Evolutionary conservation across 2,888 invertebrate species (phyloP), one percentile per base, ranked within the genome.

Genomic region (Sphaerophoria taeniata): DNA sequence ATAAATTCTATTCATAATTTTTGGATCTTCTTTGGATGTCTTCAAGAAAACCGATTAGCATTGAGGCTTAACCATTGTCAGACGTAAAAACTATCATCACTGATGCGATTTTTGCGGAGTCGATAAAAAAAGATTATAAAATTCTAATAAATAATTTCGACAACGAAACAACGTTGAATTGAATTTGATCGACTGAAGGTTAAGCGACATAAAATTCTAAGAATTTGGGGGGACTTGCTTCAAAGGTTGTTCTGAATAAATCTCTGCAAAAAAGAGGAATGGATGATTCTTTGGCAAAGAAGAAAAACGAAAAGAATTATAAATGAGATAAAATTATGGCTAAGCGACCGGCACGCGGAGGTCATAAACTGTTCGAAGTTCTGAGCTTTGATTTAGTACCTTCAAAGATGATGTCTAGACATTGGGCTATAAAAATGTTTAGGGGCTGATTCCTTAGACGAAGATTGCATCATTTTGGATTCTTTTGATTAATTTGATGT

Each of bases 341-440:
- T 24, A 39, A 36, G 31, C 39, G 16, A 47, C 45, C 33, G 70
- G 65, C 24, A 24, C 49, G 69, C 24, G 70, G 58, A 53, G 81
- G 70, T 72, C 71, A 49, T 61, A 73, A 63, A 47, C 49, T 61
- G 56, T 33, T 49, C 55, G 70, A 39, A 67, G 53, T 74, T 67
- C 75, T 75, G 56, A 14, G 71, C 43, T 74, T 83, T 79, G 84
- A 84, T 84, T 84, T 84, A 79, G 67, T 71, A 75, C 79, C 79
- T 60, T 47, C 16, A 39, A 60, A 70, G 67, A 53, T 58, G 24
- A 63, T 61, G 75, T 84, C 84, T 84, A 84, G 83, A 84, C 78
- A 34, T 33, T 51, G 43, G 61, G 45, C 47, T 24, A 49, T 53
- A 71, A 69, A 71, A 75, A 24, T 24, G 24, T 79, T 84, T 6